Base-by-base conservation (phyloP, 2,888 invertebrate genomes). In the Drosophila prostipennis region DNA sequence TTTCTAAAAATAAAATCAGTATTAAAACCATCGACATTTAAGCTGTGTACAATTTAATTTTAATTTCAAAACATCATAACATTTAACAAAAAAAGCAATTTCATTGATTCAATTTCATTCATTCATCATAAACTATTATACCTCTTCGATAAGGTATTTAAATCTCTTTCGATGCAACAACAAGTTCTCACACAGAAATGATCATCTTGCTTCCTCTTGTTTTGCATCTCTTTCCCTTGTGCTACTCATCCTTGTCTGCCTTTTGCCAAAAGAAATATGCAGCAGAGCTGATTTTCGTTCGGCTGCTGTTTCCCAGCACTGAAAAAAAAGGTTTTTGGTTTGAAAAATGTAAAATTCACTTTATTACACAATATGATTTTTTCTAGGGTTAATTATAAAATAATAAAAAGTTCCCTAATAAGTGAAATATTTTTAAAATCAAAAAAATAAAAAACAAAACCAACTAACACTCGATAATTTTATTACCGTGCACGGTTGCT, bases 181-280 rank as follows among this genome's bases (percentile, higher is more conserved):
- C 60, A 75, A 79, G 65, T 84, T 79, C 77, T 76, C 83, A 79
- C 86, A 82, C 78, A 72, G 74, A 64, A 63, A 67, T 54, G 67
- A 60, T 64, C 64, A 64, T 58, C 60, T 53, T 57, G 48, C 65
- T 39, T 42, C 42, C 58, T 37, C 39, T 34, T n/a, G 52, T 39
- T 32, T 13, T 56, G 13, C 48, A 51, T 13, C 32, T 39, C 32
- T 32, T 29, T 29, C 48, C 23, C 6, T 26, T 19, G 6, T 39
- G 36, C 7, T 29, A 36, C 11, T 46, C 43, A 36, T 43, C 58
- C 46, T 61, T 67, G 37, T 61, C 73, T 60, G 70, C 19, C 65
- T 68, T 75, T 65, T 60, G 78, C 59, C 64, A 45, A 85, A 77
- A 73, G 80, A 85, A 82, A 85, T 82, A 81, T 79, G 68, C 80